Evolutionary conservation across 2,888 invertebrate species (phyloP).

Genomic region (Brachyptera risi): DNA sequence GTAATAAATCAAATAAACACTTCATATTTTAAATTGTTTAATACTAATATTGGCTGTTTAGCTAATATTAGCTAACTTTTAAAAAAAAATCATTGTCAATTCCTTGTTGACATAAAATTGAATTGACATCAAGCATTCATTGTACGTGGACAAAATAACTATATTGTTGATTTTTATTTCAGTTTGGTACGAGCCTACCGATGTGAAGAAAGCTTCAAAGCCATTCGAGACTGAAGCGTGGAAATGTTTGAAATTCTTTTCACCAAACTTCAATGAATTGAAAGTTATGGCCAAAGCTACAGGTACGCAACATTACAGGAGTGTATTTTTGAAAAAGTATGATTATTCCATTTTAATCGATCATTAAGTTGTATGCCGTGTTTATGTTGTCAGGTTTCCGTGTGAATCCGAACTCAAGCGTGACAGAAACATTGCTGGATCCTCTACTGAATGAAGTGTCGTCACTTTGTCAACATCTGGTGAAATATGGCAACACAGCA

Average conservation of each 20-base stretch:
- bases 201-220: slow-evolving; percentile 68
- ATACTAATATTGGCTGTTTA: no score
- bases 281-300: slow-evolving; percentile 59
- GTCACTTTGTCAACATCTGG: slow-evolving; percentile 43
- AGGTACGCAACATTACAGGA: no score
- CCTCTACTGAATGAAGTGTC: slow-evolving; percentile 41
- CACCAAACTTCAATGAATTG: slow-evolving; percentile 79
- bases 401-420: slow-evolving; percentile 7
- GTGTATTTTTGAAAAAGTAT: no score
- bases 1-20: no score
- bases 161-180: slow-evolving; percentile 45
- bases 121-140: no score
- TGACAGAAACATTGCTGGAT: slow-evolving; percentile 20
- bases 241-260: slow-evolving; percentile 56
- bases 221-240: slow-evolving; percentile 54
- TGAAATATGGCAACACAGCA: slow-evolving; percentile 52
- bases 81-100: no score
- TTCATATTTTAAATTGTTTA: no score
- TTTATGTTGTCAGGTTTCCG: no score
- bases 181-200: slow-evolving; percentile 91
- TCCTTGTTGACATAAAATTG: no score
- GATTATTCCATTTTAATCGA: not conserved
- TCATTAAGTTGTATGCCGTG: not conserved
- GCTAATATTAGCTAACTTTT: no score
- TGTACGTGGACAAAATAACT: not conserved